These are phyloP conservation scores for Eurystomus glaucurus DNA, from an alignment of 2,797 vertebrate genomes.

Conservation along the genomic window DNA sequence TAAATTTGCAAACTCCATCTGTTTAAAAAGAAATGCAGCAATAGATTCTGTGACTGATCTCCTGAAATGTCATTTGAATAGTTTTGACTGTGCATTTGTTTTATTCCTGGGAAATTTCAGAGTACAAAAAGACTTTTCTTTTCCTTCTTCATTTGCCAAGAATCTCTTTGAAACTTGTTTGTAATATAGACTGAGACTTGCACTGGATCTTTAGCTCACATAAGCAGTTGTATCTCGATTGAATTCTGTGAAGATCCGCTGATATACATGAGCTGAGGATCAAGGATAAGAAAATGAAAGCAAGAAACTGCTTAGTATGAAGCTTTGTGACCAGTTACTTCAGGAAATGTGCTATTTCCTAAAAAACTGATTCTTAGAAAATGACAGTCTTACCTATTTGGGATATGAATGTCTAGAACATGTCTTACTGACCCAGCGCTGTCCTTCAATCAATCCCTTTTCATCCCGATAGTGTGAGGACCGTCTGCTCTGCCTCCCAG, in stretches of 20 bases:
- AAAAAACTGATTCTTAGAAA: not conserved
- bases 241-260: not conserved
- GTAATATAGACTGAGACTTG: not conserved
- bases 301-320: not conserved
- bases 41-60: slow-evolving; percentile 15
- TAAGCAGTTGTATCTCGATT: not conserved
- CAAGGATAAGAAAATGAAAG: not conserved
- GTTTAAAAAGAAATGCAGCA: slow-evolving; percentile 35
- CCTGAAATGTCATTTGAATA: slow-evolving; percentile 58
- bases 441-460: not conserved
- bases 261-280: not conserved
- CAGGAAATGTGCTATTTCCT: not conserved
- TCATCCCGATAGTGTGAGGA: not conserved
- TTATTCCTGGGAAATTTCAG: slow-evolving; percentile 49
- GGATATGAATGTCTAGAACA: not conserved
- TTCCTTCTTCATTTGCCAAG: slow-evolving; percentile 57
- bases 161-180: not conserved
- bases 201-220: not conserved
- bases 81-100: slow-evolving; percentile 37
- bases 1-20: slow-evolving; percentile 2
- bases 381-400: not conserved
- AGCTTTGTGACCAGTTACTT: not conserved
- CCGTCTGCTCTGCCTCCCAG: not conserved
- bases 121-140: slow-evolving; percentile 36
- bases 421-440: not conserved